A percentile compares a stretch with the other conserved stretches of the same genome.
These are phyloP conservation scores for Xerus inauris DNA, from an alignment of 2,113 vertebrate genomes.

Conservation along the genomic window DNA sequence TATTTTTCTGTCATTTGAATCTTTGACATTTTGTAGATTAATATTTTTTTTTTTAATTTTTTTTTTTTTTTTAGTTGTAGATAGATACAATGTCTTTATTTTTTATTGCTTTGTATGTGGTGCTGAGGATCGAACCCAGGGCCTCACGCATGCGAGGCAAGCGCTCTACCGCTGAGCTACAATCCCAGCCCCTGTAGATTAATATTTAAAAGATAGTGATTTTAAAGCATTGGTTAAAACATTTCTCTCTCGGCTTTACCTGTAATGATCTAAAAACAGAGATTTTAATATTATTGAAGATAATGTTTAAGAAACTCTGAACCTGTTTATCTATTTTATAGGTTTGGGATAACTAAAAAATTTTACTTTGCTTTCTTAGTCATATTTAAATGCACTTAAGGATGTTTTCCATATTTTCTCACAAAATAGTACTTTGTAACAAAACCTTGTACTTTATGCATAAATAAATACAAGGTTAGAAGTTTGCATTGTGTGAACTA, in stretches of 20 bases:
- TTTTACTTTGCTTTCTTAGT: neutral
- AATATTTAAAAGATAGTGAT: slow-evolving; percentile 13
- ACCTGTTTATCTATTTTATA: slow-evolving; percentile 7
- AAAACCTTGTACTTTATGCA: slow-evolving; percentile 21
- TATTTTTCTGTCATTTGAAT: slow-evolving; percentile 21
- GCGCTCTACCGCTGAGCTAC: no score
- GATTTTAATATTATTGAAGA: slow-evolving; percentile 5
- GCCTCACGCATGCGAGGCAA: no score
- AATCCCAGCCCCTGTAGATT: no score
- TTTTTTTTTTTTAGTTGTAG: no score
- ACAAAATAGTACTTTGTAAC: slow-evolving; percentile 38
- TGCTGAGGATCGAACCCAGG: no score
- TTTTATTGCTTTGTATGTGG: no score
- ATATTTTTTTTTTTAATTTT: neutral
- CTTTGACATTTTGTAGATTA: slow-evolving; percentile 18
- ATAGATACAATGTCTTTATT: no score
- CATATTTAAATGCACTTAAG: slow-evolving; percentile 3
- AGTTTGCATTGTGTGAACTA: slow-evolving; percentile 7
- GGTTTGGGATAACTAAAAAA: slow-evolving; percentile 2
- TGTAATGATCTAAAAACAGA: slow-evolving; percentile 37
- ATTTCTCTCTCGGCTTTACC: neutral
- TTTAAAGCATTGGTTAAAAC: slow-evolving; percentile 35
- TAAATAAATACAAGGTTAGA: slow-evolving; percentile 1
- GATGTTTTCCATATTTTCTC: neutral
- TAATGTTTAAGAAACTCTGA: slow-evolving; percentile 6